Percentiles rank a stretch among this genome's conserved stretches.
Evolutionary conservation across 2,888 invertebrate species (phyloP).

Genomic region (Amphipoea lucens): DNA sequence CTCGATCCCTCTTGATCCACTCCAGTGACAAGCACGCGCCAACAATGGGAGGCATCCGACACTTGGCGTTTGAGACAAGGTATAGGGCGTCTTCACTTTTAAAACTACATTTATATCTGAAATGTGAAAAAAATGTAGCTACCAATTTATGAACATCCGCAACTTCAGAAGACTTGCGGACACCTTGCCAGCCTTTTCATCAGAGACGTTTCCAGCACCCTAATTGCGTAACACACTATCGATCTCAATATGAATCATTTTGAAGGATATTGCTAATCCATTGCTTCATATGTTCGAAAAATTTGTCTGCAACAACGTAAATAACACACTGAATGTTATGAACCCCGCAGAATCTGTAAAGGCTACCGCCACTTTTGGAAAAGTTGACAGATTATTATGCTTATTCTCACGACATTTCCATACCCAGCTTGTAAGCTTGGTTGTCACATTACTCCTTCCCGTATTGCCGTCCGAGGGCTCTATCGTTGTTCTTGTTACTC

Average conservation of each 20-base stretch:
- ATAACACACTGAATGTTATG: no score
- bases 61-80: constrained; percentile 23
- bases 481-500: constrained; percentile 1
- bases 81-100: constrained; percentile 35
- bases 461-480: neutral
- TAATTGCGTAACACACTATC: no score
- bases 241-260: no score
- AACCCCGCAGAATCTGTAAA: neutral
- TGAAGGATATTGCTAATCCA: no score
- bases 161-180: no score
- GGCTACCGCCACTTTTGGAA: neutral
- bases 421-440: neutral
- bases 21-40: constrained; percentile 51
- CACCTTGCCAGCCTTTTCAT: neutral
- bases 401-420: neutral
- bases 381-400: neutral
- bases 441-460: neutral
- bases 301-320: no score
- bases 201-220: neutral
- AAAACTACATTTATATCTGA: constrained; percentile 1
- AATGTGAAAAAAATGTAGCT: neutral
- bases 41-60: constrained; percentile 58
- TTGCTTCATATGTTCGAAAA: no score
- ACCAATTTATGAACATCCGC: neutral
- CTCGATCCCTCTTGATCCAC: constrained; percentile 64